Evolutionary conservation across 2,888 invertebrate species (phyloP).

Genomic region (Rhabditoides inermis): DNA sequence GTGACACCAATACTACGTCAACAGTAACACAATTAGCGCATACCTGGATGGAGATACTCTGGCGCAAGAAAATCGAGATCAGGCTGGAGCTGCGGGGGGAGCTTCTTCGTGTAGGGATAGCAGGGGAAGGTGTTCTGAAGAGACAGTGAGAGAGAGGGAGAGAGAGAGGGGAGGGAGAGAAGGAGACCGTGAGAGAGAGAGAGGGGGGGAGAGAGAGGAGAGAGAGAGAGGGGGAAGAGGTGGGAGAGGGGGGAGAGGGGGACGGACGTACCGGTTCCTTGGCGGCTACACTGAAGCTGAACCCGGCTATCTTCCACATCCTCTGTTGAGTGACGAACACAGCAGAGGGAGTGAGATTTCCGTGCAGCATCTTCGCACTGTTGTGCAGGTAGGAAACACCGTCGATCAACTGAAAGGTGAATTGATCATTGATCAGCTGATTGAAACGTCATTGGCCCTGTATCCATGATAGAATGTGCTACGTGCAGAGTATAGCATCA

Average conservation of each 20-base stretch:
- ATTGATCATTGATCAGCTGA: not conserved
- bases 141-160: no score
- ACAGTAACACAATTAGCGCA: conserved; percentile 3
- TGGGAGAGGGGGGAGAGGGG: no score
- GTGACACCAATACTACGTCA: not conserved
- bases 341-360: conserved; percentile 85
- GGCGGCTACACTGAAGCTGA: conserved; percentile 67
- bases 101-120: conserved; percentile 79
- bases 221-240: no score
- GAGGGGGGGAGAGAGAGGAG: not conserved
- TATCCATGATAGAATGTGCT: no score
- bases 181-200: no score
- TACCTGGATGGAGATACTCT: conserved; percentile 84
- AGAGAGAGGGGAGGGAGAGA: no score
- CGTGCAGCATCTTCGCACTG: conserved; percentile 76
- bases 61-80: conserved; percentile 88
- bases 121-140: conserved; percentile 70
- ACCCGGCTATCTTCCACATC: conserved; percentile 89
- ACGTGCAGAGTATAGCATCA: no score
- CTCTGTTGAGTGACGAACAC: conserved; percentile 83
- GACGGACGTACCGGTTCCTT: conserved; percentile 41
- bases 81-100: conserved; percentile 85
- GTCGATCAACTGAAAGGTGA: conserved; percentile 64
- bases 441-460: not conserved
- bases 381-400: conserved; percentile 85